phyloP scores from a whole-genome alignment of 1,140 invertebrate species.

The Stegodyphus mimosarum region DNA sequence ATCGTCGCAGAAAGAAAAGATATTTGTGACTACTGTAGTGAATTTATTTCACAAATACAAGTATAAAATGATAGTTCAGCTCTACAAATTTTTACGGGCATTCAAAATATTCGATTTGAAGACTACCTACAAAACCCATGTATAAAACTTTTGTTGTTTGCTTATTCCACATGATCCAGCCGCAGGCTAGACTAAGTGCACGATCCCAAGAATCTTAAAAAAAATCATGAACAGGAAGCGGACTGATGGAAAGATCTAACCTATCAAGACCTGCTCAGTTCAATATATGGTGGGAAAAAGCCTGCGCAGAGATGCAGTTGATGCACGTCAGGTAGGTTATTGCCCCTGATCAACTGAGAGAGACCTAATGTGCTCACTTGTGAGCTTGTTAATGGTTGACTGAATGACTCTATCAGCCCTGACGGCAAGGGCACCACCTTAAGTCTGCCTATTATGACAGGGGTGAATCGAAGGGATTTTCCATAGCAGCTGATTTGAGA shows the following conservation, averaged over 20 bases:
- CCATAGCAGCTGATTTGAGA: background rate
- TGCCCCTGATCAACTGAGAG: background rate
- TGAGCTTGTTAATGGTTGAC: background rate
- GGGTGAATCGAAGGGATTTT: background rate
- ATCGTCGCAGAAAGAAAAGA: no score
- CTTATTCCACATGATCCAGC: background rate
- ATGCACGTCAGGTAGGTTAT: background rate
- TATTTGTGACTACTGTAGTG: no score
- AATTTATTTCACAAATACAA: no score
- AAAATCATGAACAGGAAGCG: background rate
- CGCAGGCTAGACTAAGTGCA: background rate
- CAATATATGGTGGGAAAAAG: background rate
- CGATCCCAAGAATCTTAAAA: background rate
- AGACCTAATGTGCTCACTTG: background rate
- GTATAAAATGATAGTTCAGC: no score
- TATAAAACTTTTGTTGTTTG: background rate
- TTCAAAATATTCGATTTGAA: no score
- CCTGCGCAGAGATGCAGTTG: background rate
- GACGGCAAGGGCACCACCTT: background rate
- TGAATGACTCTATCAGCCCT: background rate
- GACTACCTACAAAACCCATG: no score
- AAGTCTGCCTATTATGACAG: background rate
- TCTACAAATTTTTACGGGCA: no score
- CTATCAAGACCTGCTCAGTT: background rate
- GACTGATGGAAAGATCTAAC: background rate